Base-by-base conservation (phyloP, 37 sponge, comb jelly and placozoan genomes). In the Beroe ovata region DNA sequence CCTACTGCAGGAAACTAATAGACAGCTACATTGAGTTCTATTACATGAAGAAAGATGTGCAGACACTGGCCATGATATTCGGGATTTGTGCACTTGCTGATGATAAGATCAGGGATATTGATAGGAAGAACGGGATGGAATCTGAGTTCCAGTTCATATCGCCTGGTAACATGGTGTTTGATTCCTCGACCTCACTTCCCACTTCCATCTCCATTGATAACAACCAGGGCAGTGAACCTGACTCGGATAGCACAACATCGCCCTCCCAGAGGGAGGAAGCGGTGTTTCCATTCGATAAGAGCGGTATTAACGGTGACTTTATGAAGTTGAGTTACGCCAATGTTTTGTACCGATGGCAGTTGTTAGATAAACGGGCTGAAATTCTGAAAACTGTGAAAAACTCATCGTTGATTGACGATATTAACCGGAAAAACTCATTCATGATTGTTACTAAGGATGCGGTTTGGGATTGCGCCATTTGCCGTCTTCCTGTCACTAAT, bases 11-110 rank as follows among this genome's bases (percentile, higher is more conserved):
- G 54, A 77, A 77, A 25, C 84, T 77, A 8, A 42, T 77, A 40
- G 84, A 77, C 54, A 77, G 84, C 33, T 77, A 77, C 33, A 77
- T 77, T 41, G 84, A 77, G 84, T 77, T 39, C 21, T 77, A 42
- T 25, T 77, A 77, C 54, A 14, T 77, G 41, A 77, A 77, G 84
- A 77, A 77, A 26, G 84, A 77, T 19, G 84, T 77, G 4, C 84
- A 77, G 54, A 77, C 54, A 8, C 38, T 77, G 38, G 84, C 84
- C 19, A 77, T 77, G 84, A 39, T 77, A 36, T 77, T 42, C 33
- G 84, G 84, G 11, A 77, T 77, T 23, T 77, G 84, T 77, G 54
- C 84, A 14, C 47, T 77, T 1, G 84, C 33, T n/a, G 84, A 77
- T 21, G 54, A 19, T 8, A 77, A 77, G 28, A 36, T 77, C 8